These are phyloP conservation scores for Patagioenas fasciata DNA, from an alignment of 2,113 vertebrate genomes.

Conservation along the genomic window DNA sequence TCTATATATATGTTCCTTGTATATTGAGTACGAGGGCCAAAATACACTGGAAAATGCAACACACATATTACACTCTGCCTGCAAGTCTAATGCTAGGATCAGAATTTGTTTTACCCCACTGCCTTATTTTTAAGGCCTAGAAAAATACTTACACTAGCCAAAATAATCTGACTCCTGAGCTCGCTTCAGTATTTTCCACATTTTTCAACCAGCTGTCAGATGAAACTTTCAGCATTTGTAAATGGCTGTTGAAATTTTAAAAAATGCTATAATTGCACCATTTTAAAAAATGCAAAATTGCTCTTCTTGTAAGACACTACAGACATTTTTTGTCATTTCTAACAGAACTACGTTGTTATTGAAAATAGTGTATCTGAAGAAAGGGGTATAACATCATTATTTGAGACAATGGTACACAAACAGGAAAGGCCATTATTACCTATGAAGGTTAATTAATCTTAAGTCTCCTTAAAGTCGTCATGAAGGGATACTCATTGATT, in stretches of 20 bases:
- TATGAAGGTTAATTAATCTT: not conserved
- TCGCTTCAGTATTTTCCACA: not conserved
- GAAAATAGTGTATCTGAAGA: not conserved
- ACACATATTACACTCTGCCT: not conserved
- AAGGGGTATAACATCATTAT: not conserved
- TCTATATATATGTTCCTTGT: not conserved
- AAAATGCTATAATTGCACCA: not conserved
- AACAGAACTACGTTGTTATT: not conserved
- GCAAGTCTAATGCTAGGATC: not conserved
- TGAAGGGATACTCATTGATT: not conserved
- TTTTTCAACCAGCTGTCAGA: not conserved
- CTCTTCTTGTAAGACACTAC: not conserved
- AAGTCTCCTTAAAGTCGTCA: not conserved
- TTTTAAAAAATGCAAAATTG: not conserved
- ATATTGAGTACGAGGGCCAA: not conserved
- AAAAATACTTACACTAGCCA: conserved; percentile 12
- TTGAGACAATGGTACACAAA: not conserved
- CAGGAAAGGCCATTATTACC: not conserved
- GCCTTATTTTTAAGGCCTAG: not conserved
- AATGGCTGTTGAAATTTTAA: not conserved
- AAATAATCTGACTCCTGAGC: conserved; percentile 15
- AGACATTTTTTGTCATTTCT: not conserved
- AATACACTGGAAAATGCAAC: not conserved
- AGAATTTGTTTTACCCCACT: not conserved
- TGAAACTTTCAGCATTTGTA: conserved; percentile 2